Evolutionary conservation across 2,888 invertebrate genomes (phyloP).

Genomic region (Drosophila pegasa): DNA sequence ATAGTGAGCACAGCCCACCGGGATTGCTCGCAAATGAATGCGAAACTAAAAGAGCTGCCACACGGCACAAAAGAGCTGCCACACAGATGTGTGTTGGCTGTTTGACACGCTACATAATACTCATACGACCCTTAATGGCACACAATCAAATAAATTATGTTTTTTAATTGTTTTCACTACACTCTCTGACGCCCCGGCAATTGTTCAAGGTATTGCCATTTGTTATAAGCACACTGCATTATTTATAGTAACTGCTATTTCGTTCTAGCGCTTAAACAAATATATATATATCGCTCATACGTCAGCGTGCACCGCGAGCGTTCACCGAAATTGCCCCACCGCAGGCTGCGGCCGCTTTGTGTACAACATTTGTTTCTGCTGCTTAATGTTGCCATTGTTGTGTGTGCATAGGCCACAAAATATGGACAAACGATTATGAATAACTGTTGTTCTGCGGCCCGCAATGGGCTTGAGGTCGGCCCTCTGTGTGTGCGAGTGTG

Average conservation of each 20-base stretch:
- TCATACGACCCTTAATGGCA: slow-evolving; percentile 19
- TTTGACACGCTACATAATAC: slow-evolving; percentile 5
- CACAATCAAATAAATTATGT: slow-evolving; percentile 30
- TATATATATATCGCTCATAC: slow-evolving; percentile 58
- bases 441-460: slow-evolving; percentile 49
- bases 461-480: slow-evolving; percentile 5
- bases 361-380: slow-evolving; percentile 31
- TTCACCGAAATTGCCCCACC: slow-evolving; percentile 62
- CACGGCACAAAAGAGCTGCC: not conserved
- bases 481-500: too few species aligned
- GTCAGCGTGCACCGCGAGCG: slow-evolving; percentile 33
- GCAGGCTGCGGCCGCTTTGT: slow-evolving; percentile 64
- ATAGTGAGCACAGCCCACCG: slow-evolving; percentile 44
- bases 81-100: not conserved
- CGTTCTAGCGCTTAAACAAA: slow-evolving; percentile 36
- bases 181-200: slow-evolving; percentile 19
- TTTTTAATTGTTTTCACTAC: slow-evolving; percentile 33
- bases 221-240: slow-evolving; percentile 31
- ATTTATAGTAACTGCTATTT: slow-evolving; percentile 42
- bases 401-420: slow-evolving; percentile 48
- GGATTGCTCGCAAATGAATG: slow-evolving; percentile 49
- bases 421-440: slow-evolving; percentile 77
- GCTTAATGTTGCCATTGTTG: slow-evolving; percentile 31
- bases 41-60: slow-evolving; percentile 35
- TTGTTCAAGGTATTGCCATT: not conserved